Evolutionary conservation across 2,888 invertebrate species (phyloP).

Genomic region (Dasypogon diadema): DNA sequence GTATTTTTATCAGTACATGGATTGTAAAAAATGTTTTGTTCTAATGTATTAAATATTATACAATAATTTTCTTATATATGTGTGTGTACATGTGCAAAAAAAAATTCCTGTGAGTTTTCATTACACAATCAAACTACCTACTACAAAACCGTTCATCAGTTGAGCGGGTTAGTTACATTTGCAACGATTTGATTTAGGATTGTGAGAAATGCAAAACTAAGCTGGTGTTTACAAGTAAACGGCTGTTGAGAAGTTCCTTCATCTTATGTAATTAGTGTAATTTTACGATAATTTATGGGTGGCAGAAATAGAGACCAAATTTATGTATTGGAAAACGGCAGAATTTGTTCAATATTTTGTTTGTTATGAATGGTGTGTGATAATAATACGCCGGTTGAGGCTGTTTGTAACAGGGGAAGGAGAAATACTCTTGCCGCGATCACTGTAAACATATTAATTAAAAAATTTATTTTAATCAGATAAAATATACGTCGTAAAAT

Average conservation of each 20-base stretch:
- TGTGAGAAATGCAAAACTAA: not conserved
- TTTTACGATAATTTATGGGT: not conserved
- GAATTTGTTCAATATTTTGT: not conserved
- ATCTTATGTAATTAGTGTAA: not conserved
- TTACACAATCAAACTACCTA: not conserved
- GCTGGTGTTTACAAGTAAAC: too few species aligned
- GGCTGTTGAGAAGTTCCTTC: not conserved
- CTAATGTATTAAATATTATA: not conserved
- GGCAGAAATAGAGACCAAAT: not conserved
- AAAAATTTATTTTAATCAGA: not conserved
- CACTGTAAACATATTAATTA: not conserved
- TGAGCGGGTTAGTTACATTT: constrained; percentile 1
- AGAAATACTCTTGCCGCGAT: not conserved
- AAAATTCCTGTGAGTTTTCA: not conserved
- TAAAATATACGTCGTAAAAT: too few species aligned
- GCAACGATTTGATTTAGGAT: not conserved
- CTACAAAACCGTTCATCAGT: not conserved
- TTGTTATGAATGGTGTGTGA: not conserved
- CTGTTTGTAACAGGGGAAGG: not conserved
- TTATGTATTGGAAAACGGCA: not conserved
- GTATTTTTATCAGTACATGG: not conserved
- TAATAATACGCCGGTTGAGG: not conserved
- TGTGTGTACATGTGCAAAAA: not conserved
- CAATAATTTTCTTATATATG: not conserved
- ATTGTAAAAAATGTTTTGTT: not conserved